Base-by-base conservation (phyloP, 2,888 invertebrate species). In the Scrobipalpa atriplicella region DNA sequence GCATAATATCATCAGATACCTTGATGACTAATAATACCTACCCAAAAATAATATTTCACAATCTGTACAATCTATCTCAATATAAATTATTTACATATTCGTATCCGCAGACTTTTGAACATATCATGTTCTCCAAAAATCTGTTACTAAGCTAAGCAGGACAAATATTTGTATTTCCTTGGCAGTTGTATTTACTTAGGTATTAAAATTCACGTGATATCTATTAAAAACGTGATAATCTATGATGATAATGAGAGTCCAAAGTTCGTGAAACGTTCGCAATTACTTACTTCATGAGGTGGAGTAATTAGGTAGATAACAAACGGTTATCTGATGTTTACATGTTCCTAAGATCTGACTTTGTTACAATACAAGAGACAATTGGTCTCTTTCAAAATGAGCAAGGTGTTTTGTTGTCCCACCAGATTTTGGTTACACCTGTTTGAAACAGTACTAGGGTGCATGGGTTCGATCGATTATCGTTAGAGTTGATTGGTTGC, bases 261-360 rank as follows among this genome's bases (percentile, higher is more conserved):
- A 16, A 47, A 47, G 47, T 47, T 16, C 47, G 8, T 47, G 6
- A 5, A 47, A 47, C 16, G 16, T 16, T 47, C 16, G 47, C 47
- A 47, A n/a, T 47, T 47, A 47, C n/a, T 47, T n/a, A 16, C 47
- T 47, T 47, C 47, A 47, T 47, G 47, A 47, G 47, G 47, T 47
- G 47, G 47, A 47, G 47, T 47, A 47, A 47, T 16, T 47, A 47
- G 47, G n/a, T 8, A 47, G 47, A n/a, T 47, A n/a, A 47, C n/a
- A 2, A 47, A n/a, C 16, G 47, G 7, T 47, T 47, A 47, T 47
- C 16, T 16, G 47, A 47, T 47, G 16, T 47, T 47, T 47, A 47
- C 43, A 43, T 43, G 6, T 16, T 47, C 5, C 11, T 39, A 8
- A 47, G 13, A 43, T 43, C 43, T 13, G 43, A 13, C 43, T 43